Base-by-base conservation (phyloP, 1,140 invertebrate genomes). In the Lepidostoma basale region DNA sequence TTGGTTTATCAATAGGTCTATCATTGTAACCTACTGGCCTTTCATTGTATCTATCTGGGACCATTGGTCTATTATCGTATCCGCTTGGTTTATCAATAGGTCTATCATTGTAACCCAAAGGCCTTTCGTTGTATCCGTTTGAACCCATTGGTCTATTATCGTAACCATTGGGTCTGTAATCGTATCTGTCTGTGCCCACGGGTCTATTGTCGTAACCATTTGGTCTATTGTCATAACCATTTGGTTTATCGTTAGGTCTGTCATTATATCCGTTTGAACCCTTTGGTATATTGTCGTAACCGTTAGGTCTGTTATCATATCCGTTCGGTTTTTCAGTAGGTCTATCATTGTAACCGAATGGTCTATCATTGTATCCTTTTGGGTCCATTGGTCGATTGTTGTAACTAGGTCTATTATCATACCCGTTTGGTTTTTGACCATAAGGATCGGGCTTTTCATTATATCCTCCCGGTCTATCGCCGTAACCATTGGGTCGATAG, bases 401-500 rank as follows among this genome's bases (percentile, higher is more conserved):
- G n/a, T n/a, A n/a, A 23, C 22, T 60, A 20, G 33, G 18, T 60
- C 36, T 42, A 20, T 25, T 12, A n/a, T 23, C 33, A 36, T 39
- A 39, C 56, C 52, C 39, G 18, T 33, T 9, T 42, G 25, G 20
- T 20, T 22, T 40, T 14, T 49, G 33, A 12, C 16, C 52, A 66
- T 58, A 65, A n/a, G n/a, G n/a, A n/a, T 47, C 40, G 2, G 36
- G 42, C 22, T 26, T 26, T n/a, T 67, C 40, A 62, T n/a, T 22
- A 16, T 36, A 60, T 10, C 36, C 30, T 14, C 23, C 22, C 45
- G 39, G 59, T 45, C 23, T 44, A 30, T 45, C 9, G 16, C 30
- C 39, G 26, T 25, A 28, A 14, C 44, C n/a, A 33, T 59, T 40
- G 4, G 67, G 67, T 64, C 52, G 20, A 59, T 69, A 25, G 18